Conservation (phyloP, 1,140 invertebrate species). For the Dysdera silvatica region DNA sequence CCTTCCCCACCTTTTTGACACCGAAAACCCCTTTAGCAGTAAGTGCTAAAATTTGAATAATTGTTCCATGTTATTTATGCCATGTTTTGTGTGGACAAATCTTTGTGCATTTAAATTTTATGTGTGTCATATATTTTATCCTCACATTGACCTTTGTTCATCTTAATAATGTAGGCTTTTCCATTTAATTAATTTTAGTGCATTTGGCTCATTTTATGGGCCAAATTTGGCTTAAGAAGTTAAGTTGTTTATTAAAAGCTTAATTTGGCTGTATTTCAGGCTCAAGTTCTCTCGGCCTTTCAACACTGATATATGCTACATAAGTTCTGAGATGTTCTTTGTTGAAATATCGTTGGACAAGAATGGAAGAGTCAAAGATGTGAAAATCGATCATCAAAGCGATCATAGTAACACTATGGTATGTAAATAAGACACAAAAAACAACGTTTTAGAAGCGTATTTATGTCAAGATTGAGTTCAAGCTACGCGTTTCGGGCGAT, state of each 20-base stretch:
- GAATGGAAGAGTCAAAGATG: conserved; percentile 75
- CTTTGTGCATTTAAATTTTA: too few relatives aligned
- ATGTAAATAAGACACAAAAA: too few relatives aligned
- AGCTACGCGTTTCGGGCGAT: neutral
- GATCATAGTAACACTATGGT: conserved; percentile 45
- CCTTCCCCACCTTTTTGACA: too few relatives aligned
- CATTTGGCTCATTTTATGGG: conserved; percentile 10
- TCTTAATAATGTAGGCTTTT: conserved; percentile 10
- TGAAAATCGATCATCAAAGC: conserved; percentile 86
- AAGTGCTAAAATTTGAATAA: too few relatives aligned
- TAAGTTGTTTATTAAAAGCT: neutral
- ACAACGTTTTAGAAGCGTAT: neutral
- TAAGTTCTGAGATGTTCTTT: conserved; percentile 95
- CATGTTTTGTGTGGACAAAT: too few relatives aligned
- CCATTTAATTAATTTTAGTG: neutral
- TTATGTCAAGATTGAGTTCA: neutral
- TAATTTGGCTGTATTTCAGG: conserved; percentile 50
- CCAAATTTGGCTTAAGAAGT: neutral
- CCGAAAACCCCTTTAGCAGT: too few relatives aligned
- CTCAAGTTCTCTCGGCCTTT: conserved; percentile 62
- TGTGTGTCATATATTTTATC: too few relatives aligned
- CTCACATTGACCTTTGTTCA: too few relatives aligned
- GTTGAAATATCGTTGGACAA: conserved; percentile 78
- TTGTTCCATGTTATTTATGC: too few relatives aligned
- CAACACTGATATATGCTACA: conserved; percentile 63